A percentile compares a stretch with the other conserved stretches of the same genome.
Evolutionary conservation across 2,797 vertebrate species (phyloP).

Genomic region (Odontamblyopus rebecca): DNA sequence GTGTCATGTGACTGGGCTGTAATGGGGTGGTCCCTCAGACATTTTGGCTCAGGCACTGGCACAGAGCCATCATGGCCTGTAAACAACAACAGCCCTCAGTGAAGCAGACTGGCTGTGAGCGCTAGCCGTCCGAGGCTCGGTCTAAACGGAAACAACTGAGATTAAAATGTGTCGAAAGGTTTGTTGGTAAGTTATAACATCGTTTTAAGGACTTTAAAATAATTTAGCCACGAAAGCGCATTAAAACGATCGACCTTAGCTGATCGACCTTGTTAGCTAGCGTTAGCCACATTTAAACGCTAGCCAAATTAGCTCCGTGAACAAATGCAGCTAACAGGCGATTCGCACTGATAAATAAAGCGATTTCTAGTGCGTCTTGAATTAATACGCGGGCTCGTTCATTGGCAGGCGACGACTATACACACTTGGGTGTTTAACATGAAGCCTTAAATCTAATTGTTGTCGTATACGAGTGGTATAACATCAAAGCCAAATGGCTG

Average conservation of each 20-base stretch:
- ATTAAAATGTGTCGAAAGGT: constrained; percentile 68
- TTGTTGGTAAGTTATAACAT: constrained; percentile 59
- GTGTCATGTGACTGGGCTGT: constrained; percentile 56
- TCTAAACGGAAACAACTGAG: constrained; percentile 12
- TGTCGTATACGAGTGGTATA: neutral
- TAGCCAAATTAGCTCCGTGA: constrained; percentile 48
- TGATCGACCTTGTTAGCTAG: constrained; percentile 43
- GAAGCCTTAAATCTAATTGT: neutral
- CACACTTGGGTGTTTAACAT: neutral
- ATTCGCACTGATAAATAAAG: constrained; percentile 26
- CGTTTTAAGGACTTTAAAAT: constrained; percentile 25
- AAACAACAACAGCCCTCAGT: constrained; percentile 78
- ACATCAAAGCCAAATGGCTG: neutral
- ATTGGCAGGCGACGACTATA: neutral
- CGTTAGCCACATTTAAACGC: constrained; percentile 24
- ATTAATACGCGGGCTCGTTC: neutral
- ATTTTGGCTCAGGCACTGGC: constrained; percentile 67
- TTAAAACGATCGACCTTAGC: constrained; percentile 16
- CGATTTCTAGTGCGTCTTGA: neutral
- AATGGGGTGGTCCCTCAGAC: constrained; percentile 70
- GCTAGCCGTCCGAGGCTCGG: constrained; percentile 39
- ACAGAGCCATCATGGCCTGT: constrained; percentile 73
- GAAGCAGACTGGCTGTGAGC: constrained; percentile 57
- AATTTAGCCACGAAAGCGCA: constrained; percentile 35
- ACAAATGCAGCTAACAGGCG: constrained; percentile 44